A percentile compares a stretch with the other conserved stretches of the same genome.
Evolutionary conservation across 30 jellyfish, hydroid and myxozoan genomes (phyloP).

Genomic region (Sanderia malayensis): DNA sequence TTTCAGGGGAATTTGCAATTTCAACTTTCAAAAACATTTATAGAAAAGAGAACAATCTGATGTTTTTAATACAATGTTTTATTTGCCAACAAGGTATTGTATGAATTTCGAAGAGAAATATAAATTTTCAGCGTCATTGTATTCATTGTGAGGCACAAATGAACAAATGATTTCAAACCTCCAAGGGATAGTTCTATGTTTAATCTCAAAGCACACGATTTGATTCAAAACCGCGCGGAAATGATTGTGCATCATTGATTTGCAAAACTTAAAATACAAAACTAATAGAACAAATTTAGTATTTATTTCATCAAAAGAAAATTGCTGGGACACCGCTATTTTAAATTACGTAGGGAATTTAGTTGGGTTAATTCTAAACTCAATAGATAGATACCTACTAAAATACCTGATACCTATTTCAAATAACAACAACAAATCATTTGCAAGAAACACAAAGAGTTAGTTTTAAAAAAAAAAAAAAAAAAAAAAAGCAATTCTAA

Average conservation of each 20-base stretch:
- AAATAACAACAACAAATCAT: neutral
- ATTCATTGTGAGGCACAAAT: no score
- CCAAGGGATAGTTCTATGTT: no score
- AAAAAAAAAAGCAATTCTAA: constrained; percentile 3
- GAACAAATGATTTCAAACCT: no score
- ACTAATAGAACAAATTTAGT: neutral
- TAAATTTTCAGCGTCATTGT: no score
- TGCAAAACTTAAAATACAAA: neutral
- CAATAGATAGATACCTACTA: neutral
- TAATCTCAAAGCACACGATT: no score
- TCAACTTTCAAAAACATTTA: neutral
- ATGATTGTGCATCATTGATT: neutral
- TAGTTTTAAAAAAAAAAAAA: no score
- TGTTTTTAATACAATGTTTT: no score
- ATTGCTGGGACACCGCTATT: constrained; percentile 3
- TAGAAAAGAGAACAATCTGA: constrained; percentile 5
- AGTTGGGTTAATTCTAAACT: neutral
- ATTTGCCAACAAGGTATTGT: no score
- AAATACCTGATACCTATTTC: neutral
- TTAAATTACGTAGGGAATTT: neutral
- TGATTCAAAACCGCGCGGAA: no score
- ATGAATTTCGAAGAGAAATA: no score
- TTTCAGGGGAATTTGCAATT: constrained; percentile 23
- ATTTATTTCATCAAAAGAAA: neutral
- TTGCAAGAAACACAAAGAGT: constrained; percentile 2